These are phyloP conservation scores for Callionymus lyra DNA, from an alignment of 2,113 vertebrate species.

Conservation along the genomic window DNA sequence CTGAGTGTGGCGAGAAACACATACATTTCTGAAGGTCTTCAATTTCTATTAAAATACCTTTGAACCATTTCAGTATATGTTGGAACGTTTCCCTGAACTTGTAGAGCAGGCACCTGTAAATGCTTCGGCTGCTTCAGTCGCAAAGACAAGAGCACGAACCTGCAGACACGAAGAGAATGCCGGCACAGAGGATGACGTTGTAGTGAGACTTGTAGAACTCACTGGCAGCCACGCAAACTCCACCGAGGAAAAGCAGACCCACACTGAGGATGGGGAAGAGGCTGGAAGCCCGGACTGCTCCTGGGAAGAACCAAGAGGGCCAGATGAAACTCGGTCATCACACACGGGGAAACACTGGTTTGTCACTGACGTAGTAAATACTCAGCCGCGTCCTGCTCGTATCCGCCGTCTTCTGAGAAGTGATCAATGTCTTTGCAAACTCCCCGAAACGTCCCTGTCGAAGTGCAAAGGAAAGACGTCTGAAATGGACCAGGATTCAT, in stretches of 20 bases:
- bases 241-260: conserved; percentile 67
- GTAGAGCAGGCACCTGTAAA: no score
- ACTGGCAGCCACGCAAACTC: conserved; percentile 76
- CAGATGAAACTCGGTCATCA: not conserved
- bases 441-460: conserved; percentile 83
- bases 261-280: conserved; percentile 73
- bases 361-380: conserved; percentile 83
- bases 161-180: conserved; percentile 70
- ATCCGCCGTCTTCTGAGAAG: conserved; percentile 90
- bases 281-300: conserved; percentile 66
- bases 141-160: conserved; percentile 43
- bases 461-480: conserved; percentile 13
- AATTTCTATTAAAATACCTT: no score
- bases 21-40: conserved; percentile 1
- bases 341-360: not conserved
- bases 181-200: conserved; percentile 77
- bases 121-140: no score
- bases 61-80: no score
- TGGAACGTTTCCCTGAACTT: no score
- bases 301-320: conserved; percentile 48
- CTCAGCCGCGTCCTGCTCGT: conserved; percentile 91
- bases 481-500: no score
- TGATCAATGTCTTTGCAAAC: conserved; percentile 98
- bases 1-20: conserved; percentile 45
- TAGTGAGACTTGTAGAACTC: conserved; percentile 95